Percentiles rank a stretch among this genome's conserved stretches.
Conservation (phyloP, 2,113 vertebrate genomes). For the Prionailurus viverrinus region DNA sequence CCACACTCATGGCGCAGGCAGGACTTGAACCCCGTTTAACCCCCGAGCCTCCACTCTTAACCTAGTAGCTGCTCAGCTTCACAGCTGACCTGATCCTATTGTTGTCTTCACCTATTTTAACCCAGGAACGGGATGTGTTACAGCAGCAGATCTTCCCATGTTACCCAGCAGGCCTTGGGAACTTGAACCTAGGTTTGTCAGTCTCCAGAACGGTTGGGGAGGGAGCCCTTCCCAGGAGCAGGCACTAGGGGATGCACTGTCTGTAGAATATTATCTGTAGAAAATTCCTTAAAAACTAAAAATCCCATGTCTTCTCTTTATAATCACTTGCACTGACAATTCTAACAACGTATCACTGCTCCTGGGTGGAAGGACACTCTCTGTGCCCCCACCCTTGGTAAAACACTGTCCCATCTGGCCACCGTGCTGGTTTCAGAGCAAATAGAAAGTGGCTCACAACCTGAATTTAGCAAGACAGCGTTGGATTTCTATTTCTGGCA, state of each 20-base stretch:
- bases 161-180: accelerated
- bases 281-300: background rate
- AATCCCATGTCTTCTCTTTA: background rate
- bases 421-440: background rate
- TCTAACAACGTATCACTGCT: background rate
- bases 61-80: background rate
- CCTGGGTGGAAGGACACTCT: accelerated
- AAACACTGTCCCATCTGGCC: accelerated
- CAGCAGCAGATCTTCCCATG: background rate
- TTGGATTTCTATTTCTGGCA: background rate
- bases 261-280: background rate
- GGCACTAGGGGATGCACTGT: background rate
- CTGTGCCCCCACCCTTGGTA: background rate
- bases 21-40: background rate
- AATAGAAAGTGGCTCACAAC: background rate
- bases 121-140: background rate
- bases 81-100: background rate
- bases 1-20: accelerated
- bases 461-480: background rate
- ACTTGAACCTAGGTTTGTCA: background rate
- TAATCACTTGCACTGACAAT: background rate
- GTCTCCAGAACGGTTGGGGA: background rate
- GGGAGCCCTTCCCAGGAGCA: background rate
- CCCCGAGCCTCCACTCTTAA: background rate
- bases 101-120: background rate